Evolutionary conservation across 2,797 vertebrate species (phyloP).

Genomic region (Rhinella marina): DNA sequence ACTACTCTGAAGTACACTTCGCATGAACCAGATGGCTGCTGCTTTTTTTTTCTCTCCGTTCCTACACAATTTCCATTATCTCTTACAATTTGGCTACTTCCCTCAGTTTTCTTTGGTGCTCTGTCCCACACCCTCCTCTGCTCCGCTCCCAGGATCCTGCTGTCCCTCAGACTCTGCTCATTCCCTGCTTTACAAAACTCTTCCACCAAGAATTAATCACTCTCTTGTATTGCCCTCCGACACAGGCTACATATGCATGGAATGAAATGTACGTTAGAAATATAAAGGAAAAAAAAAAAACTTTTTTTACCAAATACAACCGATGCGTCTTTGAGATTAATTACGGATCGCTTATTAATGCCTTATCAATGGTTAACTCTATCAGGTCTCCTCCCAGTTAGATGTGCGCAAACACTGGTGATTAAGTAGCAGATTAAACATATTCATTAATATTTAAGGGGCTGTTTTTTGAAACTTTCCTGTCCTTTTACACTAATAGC

Average conservation of each 20-base stretch:
- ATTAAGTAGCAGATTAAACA: slow-evolving; percentile 99
- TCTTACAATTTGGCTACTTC: no score
- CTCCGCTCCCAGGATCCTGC: no score
- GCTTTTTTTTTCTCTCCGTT: no score
- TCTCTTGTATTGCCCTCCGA: no score
- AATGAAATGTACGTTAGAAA: neutral
- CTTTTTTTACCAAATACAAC: neutral
- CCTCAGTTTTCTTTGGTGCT: no score
- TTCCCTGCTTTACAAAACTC: no score
- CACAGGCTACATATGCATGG: neutral
- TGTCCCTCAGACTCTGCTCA: no score
- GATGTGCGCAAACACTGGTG: slow-evolving; percentile 87
- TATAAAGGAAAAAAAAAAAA: neutral
- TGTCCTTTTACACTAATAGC: slow-evolving; percentile 95
- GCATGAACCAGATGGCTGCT: no score
- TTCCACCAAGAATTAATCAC: no score
- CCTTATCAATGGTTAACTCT: slow-evolving; percentile 70
- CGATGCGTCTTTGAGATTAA: slow-evolving; percentile 64
- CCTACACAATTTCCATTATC: no score
- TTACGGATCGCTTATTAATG: slow-evolving; percentile 74
- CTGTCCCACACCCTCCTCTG: no score
- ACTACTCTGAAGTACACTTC: no score
- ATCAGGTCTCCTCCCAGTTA: slow-evolving; percentile 68
- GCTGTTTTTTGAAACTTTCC: slow-evolving; percentile 92
- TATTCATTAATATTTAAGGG: slow-evolving; percentile 97